These are phyloP conservation scores for Automeris io DNA, from an alignment of 2,888 invertebrate genomes.

Conservation along the genomic window DNA sequence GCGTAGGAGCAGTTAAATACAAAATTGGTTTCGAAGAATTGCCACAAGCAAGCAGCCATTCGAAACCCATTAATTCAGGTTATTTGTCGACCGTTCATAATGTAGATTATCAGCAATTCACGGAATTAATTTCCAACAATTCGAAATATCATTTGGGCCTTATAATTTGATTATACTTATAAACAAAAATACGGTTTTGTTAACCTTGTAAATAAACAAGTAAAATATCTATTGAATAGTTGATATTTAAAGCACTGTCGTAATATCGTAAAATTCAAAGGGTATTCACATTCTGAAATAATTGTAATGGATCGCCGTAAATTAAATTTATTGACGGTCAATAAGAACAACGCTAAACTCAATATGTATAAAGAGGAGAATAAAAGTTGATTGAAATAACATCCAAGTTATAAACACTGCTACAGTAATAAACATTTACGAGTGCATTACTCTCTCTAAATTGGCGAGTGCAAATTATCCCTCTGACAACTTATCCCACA, in stretches of 20 bases:
- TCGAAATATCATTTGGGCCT: background rate
- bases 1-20: conserved; percentile 62
- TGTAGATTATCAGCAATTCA: conserved; percentile 17
- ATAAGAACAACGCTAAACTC: conserved; percentile 41
- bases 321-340: conserved; percentile 46
- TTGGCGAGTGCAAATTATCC: conserved; percentile 53
- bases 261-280: background rate
- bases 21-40: conserved; percentile 63
- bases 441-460: conserved; percentile 68
- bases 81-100: conserved; percentile 27
- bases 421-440: conserved; percentile 69
- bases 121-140: background rate
- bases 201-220: background rate
- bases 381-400: conserved; percentile 62
- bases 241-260: background rate
- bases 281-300: conserved; percentile 6
- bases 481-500: conserved; percentile 34
- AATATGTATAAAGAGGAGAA: conserved; percentile 28
- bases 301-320: conserved; percentile 40
- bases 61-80: conserved; percentile 47
- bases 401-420: conserved; percentile 51
- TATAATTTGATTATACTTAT: background rate
- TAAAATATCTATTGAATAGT: background rate
- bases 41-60: conserved; percentile 46
- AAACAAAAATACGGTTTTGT: no score